These are phyloP conservation scores for Cygnus olor DNA, from an alignment of 2,797 vertebrate genomes.

Conservation along the genomic window DNA sequence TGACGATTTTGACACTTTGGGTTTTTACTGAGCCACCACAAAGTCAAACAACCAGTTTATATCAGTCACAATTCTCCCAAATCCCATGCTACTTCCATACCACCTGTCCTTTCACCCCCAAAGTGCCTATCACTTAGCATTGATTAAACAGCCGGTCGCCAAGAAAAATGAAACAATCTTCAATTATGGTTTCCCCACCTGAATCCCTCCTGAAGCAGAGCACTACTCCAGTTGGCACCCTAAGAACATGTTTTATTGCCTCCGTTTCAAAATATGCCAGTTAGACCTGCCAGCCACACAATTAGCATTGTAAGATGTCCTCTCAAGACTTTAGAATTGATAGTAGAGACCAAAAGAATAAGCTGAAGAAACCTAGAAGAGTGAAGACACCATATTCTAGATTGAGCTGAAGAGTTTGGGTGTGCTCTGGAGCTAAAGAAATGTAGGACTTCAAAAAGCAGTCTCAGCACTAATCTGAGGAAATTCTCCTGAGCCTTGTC, in stretches of 20 bases:
- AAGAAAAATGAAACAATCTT: not conserved
- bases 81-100: not conserved
- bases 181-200: not conserved
- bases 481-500: not conserved
- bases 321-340: not conserved
- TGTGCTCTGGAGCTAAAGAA: not conserved
- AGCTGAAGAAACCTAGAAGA: not conserved
- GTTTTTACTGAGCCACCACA: not conserved
- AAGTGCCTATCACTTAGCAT: not conserved
- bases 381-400: not conserved
- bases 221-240: not conserved
- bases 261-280: not conserved
- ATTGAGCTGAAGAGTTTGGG: not conserved
- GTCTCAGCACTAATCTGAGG: not conserved
- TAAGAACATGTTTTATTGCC: not conserved
- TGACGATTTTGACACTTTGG: not conserved
- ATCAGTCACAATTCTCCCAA: not conserved
- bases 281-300: not conserved
- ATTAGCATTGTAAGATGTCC: not conserved
- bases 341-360: not conserved
- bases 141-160: not conserved
- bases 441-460: not conserved
- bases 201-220: not conserved
- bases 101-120: not conserved
- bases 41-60: not conserved